phyloP scores from a whole-genome alignment of 2,888 invertebrate species.

The Tipula vernalis region DNA sequence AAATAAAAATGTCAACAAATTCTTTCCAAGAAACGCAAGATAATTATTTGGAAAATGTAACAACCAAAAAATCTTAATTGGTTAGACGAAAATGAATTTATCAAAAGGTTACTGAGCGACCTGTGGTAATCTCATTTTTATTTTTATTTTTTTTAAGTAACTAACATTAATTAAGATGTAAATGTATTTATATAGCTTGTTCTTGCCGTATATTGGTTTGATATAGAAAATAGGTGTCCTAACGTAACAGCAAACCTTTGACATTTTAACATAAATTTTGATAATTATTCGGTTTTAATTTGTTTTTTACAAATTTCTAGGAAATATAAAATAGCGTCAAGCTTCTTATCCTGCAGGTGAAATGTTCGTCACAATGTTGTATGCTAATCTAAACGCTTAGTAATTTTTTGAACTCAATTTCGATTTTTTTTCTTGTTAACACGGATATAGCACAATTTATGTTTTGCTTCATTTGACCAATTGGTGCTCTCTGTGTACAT shows the following conservation, averaged over 20 bases:
- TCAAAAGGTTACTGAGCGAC: not conserved
- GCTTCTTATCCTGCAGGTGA: not conserved
- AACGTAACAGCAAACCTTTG: not conserved
- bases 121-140: not conserved
- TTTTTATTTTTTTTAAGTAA: not conserved
- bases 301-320: not conserved
- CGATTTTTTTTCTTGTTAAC: not conserved
- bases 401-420: not conserved
- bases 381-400: not conserved
- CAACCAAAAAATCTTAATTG: not conserved
- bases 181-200: too few species aligned
- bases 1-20: not conserved
- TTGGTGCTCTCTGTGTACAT: not conserved
- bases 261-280: not conserved
- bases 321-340: not conserved
- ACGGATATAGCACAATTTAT: not conserved
- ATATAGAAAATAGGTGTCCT: not conserved
- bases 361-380: too few species aligned
- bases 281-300: not conserved
- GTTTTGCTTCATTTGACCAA: not conserved
- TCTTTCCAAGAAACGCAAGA: not conserved
- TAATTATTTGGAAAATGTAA: not conserved
- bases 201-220: too few species aligned
- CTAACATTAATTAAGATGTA: not conserved
- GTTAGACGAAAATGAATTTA: not conserved